A percentile compares a stretch with the other conserved stretches of the same genome.
phyloP scores from a whole-genome alignment of 1,140 invertebrate species.

The Trinorchestia longiramus region DNA sequence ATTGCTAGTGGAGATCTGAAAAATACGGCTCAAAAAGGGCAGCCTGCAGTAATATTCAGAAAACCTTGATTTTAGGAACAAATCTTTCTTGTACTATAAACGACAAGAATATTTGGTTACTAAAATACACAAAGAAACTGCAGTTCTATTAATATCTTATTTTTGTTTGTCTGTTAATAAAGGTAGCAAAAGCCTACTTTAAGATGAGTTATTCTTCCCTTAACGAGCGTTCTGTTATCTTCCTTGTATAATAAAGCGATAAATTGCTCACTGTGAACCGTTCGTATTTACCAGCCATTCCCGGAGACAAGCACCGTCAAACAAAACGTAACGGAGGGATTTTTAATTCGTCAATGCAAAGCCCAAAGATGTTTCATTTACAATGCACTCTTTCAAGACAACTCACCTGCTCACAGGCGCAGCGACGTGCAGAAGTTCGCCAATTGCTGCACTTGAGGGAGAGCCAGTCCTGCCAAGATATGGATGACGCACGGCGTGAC shows the following conservation, averaged over 20 bases:
- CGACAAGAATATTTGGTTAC: not conserved
- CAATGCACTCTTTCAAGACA: not conserved
- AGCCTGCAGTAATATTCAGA: not conserved
- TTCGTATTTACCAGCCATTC: not conserved
- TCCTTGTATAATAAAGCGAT: not conserved
- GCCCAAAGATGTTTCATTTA: not conserved
- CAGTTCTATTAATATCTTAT: not conserved
- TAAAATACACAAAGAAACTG: not conserved
- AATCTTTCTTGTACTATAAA: not conserved
- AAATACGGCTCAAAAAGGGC: too few relatives aligned
- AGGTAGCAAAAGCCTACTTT: not conserved
- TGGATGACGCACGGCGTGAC: not conserved
- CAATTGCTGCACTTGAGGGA: not conserved
- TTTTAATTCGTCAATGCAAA: not conserved
- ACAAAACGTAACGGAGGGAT: not conserved
- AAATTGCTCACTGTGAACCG: not conserved
- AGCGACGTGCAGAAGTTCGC: not conserved
- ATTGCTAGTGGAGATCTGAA: too few relatives aligned
- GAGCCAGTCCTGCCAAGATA: not conserved
- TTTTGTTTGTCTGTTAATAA: not conserved
- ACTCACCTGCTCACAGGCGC: not conserved
- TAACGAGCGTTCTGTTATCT: not conserved
- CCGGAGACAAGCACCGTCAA: too few relatives aligned
- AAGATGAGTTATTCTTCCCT: not conserved
- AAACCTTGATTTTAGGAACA: not conserved